Base-by-base conservation (phyloP, 64 coral and sea anemone genomes). In the Montipora foliosa region DNA sequence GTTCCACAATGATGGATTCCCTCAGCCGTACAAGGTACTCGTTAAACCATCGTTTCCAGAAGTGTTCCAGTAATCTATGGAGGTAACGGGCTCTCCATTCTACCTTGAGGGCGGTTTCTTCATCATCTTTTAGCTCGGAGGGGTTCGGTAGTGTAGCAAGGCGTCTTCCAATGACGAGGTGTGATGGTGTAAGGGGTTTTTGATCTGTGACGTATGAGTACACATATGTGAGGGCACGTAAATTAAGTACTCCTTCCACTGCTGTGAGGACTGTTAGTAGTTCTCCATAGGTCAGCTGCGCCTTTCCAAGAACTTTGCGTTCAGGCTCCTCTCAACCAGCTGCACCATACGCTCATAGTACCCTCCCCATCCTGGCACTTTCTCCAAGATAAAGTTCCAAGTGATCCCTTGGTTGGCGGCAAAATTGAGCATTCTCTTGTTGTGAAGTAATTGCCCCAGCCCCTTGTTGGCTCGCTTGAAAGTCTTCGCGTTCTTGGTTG, bases 381-480 rank as follows among this genome's bases (percentile, higher is more conserved):
- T 91, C 53, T 92, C 77, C 44, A 92, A 50, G 47, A 88, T 96
- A 67, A 96, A 91, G 22, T 90, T 90, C 91, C 81, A 93, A 81
- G 70, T 93, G 66, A 94, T 78, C 82, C 92, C 74, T 46, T 94
- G 88, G 14, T 94, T 88, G 1, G 70, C 55, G 11, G 67, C 16
- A 78, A 89, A 91, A 82, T 90, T 19, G 77, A 82, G 84, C 50
- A 89, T 73, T 72, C 24, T 44, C 22, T 14, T 60, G 75, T 70
- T 68, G n/a, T 60, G 19, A 88, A 96, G 25, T 88, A 91, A 77
- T 37, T 22, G 69, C 16, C 29, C 87, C 10, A 94, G 75, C 21
- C 86, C 92, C 71, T 94, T 94, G 13, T 94, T 88, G 17, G 92
- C 95, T 59, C 78, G 67, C 75, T 94, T 87, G 94, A 94, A 97